A percentile compares a stretch with the other conserved stretches of the same genome.
phyloP scores from a whole-genome alignment of 2,113 vertebrate species.

The Machaerirhynchus nigripectus region DNA sequence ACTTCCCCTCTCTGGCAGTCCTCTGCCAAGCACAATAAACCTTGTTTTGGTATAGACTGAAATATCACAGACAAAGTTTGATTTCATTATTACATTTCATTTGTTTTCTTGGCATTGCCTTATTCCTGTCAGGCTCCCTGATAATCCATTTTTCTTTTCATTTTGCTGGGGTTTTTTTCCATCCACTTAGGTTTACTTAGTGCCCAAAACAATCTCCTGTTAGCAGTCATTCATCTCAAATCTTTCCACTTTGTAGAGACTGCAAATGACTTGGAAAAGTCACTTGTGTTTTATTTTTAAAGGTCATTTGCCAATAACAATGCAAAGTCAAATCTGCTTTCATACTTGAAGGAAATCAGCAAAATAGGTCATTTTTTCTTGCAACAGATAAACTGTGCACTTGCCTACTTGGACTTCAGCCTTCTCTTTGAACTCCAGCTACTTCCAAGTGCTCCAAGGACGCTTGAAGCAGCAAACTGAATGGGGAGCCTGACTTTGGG shows the following conservation, averaged over 20 bases:
- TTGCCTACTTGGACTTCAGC: background rate
- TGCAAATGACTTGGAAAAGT: conserved; percentile 53
- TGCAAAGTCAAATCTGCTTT: conserved; percentile 4
- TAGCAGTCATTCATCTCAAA: conserved; percentile 52
- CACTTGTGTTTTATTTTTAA: conserved; percentile 47
- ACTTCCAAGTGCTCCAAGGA: background rate
- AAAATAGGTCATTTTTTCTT: background rate
- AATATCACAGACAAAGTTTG: conserved; percentile 29
- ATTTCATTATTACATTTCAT: conserved; percentile 59
- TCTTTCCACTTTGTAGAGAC: conserved; percentile 31
- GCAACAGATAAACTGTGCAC: background rate
- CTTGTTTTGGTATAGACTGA: conserved; percentile 6
- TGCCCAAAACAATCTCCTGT: conserved; percentile 46
- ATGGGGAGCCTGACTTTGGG: background rate
- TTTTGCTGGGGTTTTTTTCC: conserved; percentile 12
- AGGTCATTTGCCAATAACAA: conserved; percentile 48
- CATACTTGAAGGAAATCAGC: background rate
- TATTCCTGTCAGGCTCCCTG: conserved; percentile 52
- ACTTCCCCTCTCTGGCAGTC: background rate
- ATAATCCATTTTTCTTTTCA: conserved; percentile 69
- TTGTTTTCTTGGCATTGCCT: conserved; percentile 58
- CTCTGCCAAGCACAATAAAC: conserved; percentile 7
- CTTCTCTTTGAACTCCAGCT: background rate
- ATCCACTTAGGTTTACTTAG: conserved; percentile 45
- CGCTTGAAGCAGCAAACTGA: background rate